Base-by-base conservation (phyloP, 2,888 invertebrate genomes). In the Xylota segnis region DNA sequence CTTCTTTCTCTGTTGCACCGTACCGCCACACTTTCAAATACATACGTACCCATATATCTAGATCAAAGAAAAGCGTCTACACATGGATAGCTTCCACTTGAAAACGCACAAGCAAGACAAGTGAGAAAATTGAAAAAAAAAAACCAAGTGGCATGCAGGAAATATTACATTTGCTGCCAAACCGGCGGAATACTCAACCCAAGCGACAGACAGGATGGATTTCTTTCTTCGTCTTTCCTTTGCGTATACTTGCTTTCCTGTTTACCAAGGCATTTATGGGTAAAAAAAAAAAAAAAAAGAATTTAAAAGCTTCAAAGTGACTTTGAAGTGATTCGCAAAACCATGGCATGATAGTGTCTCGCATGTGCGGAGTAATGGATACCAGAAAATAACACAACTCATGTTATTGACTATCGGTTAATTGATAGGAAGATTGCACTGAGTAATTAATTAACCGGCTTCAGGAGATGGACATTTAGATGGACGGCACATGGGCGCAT, bases 371-470 rank as follows among this genome's bases (percentile, higher is more conserved):
- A 50, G 58, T n/a, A 6, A n/a, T 29, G 27, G 52, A 52, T 12
- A 71, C 27, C 43, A 56, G 81, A 68, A 72, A 82, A 86, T 76
- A 76, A 68, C 14, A 50, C 43, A 65, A 56, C 72, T 68, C 77
- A 59, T 78, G 77, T 83, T 83, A 83, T 83, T 78, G 77, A 65
- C 70, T 65, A 87, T 87, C 77, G 74, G 52, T 83, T 74, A 83
- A 87, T 87, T 87, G 74, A 83, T 65, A 87, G 74, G 59, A 70
- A 63, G 77, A 83, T 87, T 87, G 66, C 59, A 52, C 34, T 18
- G 52, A 56, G 87, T 83, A 83, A 87, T 87, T 87, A 78, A 87
- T 87, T 83, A 83, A 74, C 74, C 45, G 52, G 65, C 61, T 83
- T 65, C 18, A 50, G 58, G 29, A 23, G 23, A 23, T 4, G 66